These are phyloP conservation scores for Micropoecilia bifurca DNA, from an alignment of 2,797 vertebrate species.

Conservation along the genomic window DNA sequence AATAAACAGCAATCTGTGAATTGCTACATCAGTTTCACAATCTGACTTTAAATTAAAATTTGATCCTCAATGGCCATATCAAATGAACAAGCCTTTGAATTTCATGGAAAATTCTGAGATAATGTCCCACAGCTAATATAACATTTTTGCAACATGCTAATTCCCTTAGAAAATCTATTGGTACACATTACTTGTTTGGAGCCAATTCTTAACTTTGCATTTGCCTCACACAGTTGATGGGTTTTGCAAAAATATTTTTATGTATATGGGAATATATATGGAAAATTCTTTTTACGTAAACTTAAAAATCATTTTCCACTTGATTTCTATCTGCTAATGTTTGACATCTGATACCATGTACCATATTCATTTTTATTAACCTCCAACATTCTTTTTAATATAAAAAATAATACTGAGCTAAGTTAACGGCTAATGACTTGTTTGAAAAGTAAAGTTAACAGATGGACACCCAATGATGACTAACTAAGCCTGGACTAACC, in stretches of 20 bases:
- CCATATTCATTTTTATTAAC: not conserved
- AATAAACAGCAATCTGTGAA: not conserved
- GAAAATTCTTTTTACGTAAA: too few relatives aligned
- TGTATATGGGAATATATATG: too few relatives aligned
- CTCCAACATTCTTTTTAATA: not conserved
- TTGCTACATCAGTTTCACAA: not conserved
- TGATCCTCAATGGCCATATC: not conserved
- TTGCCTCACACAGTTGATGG: not conserved
- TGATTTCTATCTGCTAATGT: not conserved
- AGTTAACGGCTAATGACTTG: not conserved
- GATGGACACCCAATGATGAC: not conserved
- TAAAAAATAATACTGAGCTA: not conserved
- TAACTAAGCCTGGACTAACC: not conserved
- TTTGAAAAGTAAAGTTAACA: not conserved
- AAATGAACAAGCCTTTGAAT: not conserved
- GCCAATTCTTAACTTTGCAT: not conserved
- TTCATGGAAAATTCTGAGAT: not conserved
- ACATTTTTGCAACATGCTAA: not conserved
- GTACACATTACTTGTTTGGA: not conserved
- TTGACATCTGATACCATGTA: not conserved
- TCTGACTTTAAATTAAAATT: not conserved
- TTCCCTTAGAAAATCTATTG: not conserved
- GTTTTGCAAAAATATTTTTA: not conserved
- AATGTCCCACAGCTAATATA: not conserved
- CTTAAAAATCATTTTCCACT: not conserved